Base-by-base conservation (phyloP, 1,140 invertebrate genomes). In the Carposina sasakii region DNA sequence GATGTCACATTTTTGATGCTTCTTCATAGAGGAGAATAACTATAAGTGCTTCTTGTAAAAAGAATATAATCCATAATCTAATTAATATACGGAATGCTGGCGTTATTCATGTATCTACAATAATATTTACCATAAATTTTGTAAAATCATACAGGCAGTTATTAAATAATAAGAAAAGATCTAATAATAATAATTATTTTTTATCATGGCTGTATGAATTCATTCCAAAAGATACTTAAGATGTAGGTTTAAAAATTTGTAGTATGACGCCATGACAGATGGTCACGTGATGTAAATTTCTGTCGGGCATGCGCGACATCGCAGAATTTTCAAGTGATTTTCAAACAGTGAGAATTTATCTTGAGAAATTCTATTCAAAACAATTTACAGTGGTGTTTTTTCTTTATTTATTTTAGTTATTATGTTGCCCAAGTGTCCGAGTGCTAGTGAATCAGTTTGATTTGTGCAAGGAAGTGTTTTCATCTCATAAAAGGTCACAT, bases 231-330 rank as follows among this genome's bases (percentile, higher is more conserved):
- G 28, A 46, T 52, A 52, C 34, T 9, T 42, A 40, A 55, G 52
- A 67, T n/a, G n/a, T n/a, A n/a, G n/a, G n/a, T n/a, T n/a, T n/a
- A 70, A 68, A 63, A 54, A 19, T 50, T 31, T 42, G 28, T 39
- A 40, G 36, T 45, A 48, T 60, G 77, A 83, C 79, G 79, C 79
- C 79, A 81, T 83, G 79, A 83, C 77, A 81, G n/a, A n/a, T n/a
- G 79, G 68, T 83, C 79, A 83, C 79, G 79, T 83, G 79, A 83
- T 75, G 74, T 83, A 83, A 83, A 81, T 81, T 83, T 83, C 78
- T 73, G 71, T 78, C 67, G 68, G 79, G 69, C 79, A 83, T 83
- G 79, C 79, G 79, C 77, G 72, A 71, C 58, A 58, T 62, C 62
- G 60, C 63, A 65, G 66, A 74, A 70, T 77, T 77, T 79, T 79